These are phyloP conservation scores for Bradypodion ventrale DNA, from an alignment of 2,797 vertebrate genomes.

Conservation along the genomic window DNA sequence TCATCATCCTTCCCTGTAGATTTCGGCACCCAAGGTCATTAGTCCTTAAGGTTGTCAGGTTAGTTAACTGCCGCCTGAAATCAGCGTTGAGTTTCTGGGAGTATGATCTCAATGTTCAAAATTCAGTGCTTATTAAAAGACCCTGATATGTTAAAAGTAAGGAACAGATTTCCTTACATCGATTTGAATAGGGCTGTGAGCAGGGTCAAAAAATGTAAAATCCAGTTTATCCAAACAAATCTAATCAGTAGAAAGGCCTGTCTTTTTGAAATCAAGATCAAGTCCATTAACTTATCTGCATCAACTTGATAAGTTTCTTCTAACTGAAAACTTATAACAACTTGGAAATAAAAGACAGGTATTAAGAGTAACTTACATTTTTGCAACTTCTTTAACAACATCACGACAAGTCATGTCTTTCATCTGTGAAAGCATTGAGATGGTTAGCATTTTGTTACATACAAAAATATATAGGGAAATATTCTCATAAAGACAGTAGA, in stretches of 20 bases:
- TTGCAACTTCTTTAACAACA: conserved; percentile 96
- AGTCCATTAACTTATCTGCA: not conserved
- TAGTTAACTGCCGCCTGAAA: too few species aligned
- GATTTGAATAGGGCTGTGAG: not conserved
- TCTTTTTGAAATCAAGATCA: not conserved
- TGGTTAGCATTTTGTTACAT: not conserved
- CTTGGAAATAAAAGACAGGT: conserved; percentile 1
- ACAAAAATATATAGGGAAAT: not conserved
- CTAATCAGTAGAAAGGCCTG: too few species aligned
- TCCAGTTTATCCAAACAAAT: not conserved
- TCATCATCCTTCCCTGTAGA: too few species aligned
- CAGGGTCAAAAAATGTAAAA: not conserved
- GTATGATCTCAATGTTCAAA: too few species aligned
- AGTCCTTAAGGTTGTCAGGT: too few species aligned
- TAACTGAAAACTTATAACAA: not conserved
- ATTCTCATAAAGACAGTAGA: too few species aligned
- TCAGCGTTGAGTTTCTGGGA: too few species aligned
- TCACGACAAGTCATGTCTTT: conserved; percentile 97
- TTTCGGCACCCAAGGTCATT: too few species aligned
- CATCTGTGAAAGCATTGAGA: conserved; percentile 80
- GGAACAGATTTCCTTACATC: not conserved
- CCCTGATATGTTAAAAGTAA: not conserved
- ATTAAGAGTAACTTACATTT: conserved; percentile 88
- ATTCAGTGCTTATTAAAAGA: too few species aligned
- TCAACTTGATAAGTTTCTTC: not conserved